phyloP scores from a whole-genome alignment of 1,140 invertebrate genomes.

The Ceratoteleas bidentatus region DNA sequence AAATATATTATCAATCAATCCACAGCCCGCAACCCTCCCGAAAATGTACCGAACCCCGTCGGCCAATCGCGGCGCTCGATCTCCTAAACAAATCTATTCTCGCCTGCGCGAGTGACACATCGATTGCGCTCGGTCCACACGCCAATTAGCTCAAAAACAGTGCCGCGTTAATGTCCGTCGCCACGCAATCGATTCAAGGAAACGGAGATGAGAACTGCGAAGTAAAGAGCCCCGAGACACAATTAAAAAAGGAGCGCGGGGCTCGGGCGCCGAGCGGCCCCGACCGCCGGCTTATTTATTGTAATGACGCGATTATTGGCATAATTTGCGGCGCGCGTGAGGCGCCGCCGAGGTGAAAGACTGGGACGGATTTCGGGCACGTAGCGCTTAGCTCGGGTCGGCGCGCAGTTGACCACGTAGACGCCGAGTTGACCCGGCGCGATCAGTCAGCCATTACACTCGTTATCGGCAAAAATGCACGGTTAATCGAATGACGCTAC shows the following conservation, averaged over 20 bases:
- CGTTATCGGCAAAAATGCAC: slow-evolving; percentile 47
- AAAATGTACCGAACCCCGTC: no score
- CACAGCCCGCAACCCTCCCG: no score
- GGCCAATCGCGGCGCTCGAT: no score
- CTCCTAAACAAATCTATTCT: slow-evolving; percentile 45
- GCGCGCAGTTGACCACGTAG: slow-evolving; percentile 21
- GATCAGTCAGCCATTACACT: slow-evolving; percentile 53
- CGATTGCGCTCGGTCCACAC: slow-evolving; percentile 36
- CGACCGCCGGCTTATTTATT: slow-evolving; percentile 21
- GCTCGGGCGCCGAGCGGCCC: no score
- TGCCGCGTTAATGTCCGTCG: slow-evolving; percentile 33
- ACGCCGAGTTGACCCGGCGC: slow-evolving; percentile 30
- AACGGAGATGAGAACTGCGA: slow-evolving; percentile 9
- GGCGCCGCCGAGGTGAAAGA: slow-evolving; percentile 5
- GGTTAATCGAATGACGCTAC: no score
- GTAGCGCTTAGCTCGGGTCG: slow-evolving; percentile 48
- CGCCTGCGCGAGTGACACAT: slow-evolving; percentile 25
- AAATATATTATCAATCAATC: no score
- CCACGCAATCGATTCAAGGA: slow-evolving; percentile 36
- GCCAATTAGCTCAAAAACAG: slow-evolving; percentile 39
- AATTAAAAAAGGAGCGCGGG: neutral
- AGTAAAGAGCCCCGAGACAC: no score
- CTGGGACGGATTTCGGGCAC: slow-evolving; percentile 31
- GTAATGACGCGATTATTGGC: slow-evolving; percentile 43
- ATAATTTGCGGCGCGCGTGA: slow-evolving; percentile 43